Evolutionary conservation across 2,113 vertebrate species (phyloP), one percentile per base, ranked within the genome.

Genomic region (Sinosuthora webbiana): DNA sequence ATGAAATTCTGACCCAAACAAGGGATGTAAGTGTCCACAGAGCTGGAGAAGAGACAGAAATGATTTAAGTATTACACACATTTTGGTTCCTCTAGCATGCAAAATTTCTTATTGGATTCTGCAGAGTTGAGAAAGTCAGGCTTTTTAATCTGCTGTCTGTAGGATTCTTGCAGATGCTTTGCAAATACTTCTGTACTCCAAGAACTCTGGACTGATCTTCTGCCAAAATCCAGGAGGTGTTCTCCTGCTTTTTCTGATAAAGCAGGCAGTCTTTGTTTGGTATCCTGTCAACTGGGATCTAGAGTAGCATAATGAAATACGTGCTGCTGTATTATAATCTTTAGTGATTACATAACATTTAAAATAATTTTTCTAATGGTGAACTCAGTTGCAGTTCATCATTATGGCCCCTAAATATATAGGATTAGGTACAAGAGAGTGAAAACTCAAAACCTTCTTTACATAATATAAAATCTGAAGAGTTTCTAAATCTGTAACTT

Each of bases 171-270:
- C 37, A 64, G 56, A 60, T 78, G 39, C 57, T 93, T 94, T 84
- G 67, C n/a, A 76, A 80, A 47, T 60, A 69, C 11, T 75, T 82
- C 33, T 50, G 8, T 78, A 53, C 31, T 89, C 31, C n/a, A 57
- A 59, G 57, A 68, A 49, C 53, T 64, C 53, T 50, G 74, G 87
- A 84, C 28, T 82, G 62, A 85, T 91, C 69, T 80, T 63, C 59
- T 95, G 81, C 65, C 83, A 93, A 79, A 89, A 83, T 80, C 50
- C 52, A 62, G 78, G 74, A 76, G 77, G 62, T 73, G 45, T 13
- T 91, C 56, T 76, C 10, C 60, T 93, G 30, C 45, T 76, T 90
- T 77, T 91, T 68, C 50, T 95, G 81, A 87, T 94, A 85, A 91
- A 82, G 53, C 68, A 81, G 64, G 30, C 45, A 64, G 42, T 68